A percentile compares a stretch with the other conserved stretches of the same genome.
phyloP scores from a whole-genome alignment of 2,888 invertebrate species.

The Dione vanillae region DNA sequence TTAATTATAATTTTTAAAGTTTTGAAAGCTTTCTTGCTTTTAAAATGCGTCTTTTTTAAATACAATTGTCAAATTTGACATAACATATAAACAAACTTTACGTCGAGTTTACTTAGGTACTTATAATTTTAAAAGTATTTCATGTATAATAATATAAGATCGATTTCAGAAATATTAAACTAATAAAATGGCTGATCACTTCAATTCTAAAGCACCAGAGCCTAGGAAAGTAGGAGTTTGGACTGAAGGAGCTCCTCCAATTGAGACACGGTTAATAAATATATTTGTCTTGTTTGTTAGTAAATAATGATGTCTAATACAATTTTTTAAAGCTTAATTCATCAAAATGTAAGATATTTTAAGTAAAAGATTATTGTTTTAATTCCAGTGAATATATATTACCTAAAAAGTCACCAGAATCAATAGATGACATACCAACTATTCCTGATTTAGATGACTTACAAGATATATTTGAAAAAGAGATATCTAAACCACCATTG shows the following conservation, averaged over 20 bases:
- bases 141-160: too few relatives aligned
- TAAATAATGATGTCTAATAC: too few relatives aligned
- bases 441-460: conserved; percentile 80
- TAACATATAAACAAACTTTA: too few relatives aligned
- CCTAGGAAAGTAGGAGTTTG: conserved; percentile 78
- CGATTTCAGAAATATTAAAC: background rate
- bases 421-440: conserved; percentile 78
- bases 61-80: too few relatives aligned
- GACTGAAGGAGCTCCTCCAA: conserved; percentile 76
- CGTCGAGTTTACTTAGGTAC: too few relatives aligned
- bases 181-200: conserved; percentile 63
- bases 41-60: too few relatives aligned
- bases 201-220: conserved; percentile 65
- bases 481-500: conserved; percentile 69
- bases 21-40: too few relatives aligned
- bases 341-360: background rate
- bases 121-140: too few relatives aligned
- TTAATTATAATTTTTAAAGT: too few relatives aligned
- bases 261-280: conserved; percentile 67
- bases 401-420: conserved; percentile 74
- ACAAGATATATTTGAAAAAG: conserved; percentile 76
- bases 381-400: conserved; percentile 72
- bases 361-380: background rate
- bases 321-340: too few relatives aligned
- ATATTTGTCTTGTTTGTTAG: too few relatives aligned